Base-by-base conservation (phyloP, 2,797 vertebrate genomes). In the Lates japonicus region DNA sequence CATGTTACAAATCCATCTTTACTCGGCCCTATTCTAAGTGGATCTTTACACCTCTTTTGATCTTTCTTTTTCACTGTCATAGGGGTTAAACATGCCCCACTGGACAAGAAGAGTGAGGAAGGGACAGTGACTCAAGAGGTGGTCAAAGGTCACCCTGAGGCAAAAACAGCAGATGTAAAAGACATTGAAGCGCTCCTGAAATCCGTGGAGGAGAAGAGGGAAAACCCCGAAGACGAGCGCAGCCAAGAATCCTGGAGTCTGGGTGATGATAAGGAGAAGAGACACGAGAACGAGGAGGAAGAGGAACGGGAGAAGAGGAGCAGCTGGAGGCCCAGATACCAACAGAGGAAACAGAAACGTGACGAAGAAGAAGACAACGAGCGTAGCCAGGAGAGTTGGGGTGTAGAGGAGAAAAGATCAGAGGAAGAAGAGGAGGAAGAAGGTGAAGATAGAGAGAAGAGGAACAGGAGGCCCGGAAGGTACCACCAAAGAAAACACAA, bases 21-120 rank as follows among this genome's bases (percentile, higher is more conserved):
- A 20, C 2, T 2, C 54, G 44, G 37, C 19, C 9, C 54, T 39
- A 0, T 22, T 41, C 4, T 29, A 51, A 58, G 2, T 51, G 17
- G 10, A 48, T 70, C 6, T 49, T 55, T 33, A 2, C 8, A 67
- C 4, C 20, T 11, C 49, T 22, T 46, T n/a, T 78, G 16, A 67
- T 66, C 22, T 66, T 60, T 46, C 0, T 14, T 74, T 55, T 84
- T 29, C 67, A 63, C 48, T 67, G 44, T 65, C 55, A 39, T 14
- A 99, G 97, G 94, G 81, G 83, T 93, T 59, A 95, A 93, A 90
- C 96, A 94, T 25, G 84, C 86, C 57, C 89, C 89, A 72, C 85
- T 91, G 70, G 93, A 96, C 81, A 95, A 95, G 77, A 94, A 94
- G 61, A 94, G 51, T 59, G 81, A 67, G 8, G 95, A 93, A 0